Conservation (phyloP, 2,888 invertebrate species). For the Lysandra coridon region DNA sequence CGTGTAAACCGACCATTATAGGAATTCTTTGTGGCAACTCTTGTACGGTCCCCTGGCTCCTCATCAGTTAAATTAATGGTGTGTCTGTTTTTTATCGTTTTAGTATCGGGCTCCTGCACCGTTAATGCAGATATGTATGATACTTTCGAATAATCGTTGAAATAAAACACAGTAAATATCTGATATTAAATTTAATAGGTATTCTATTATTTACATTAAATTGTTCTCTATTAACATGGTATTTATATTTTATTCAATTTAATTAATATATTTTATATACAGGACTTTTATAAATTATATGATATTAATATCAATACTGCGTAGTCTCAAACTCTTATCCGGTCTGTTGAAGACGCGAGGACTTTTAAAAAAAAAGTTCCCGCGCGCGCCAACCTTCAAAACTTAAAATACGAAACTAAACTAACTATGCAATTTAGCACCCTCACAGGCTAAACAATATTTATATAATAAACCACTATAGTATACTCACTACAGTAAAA, state of each 20-base stretch:
- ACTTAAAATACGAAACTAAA: conserved; percentile 57
- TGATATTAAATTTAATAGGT: conserved; percentile 81
- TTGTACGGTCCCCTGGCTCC: too few species aligned
- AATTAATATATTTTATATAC: conserved; percentile 76
- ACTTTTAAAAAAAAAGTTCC: conserved; percentile 39
- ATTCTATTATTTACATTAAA: conserved; percentile 81
- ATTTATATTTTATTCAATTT: conserved; percentile 77
- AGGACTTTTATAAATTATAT: conserved; percentile 78
- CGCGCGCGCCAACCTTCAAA: conserved; percentile 47
- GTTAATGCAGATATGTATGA: too few species aligned
- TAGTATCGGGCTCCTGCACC: too few species aligned
- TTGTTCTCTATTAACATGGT: conserved; percentile 80
- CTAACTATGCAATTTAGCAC: conserved; percentile 68
- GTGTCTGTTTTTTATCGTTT: too few species aligned
- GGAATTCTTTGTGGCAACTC: too few species aligned
- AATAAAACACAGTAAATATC: conserved; percentile 67
- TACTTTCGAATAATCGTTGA: conserved; percentile 16
- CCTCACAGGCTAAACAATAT: conserved; percentile 64
- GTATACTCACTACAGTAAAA: conserved; percentile 45
- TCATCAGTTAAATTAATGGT: too few species aligned
- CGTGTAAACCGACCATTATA: conserved; percentile 37
- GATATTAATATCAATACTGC: conserved; percentile 78
- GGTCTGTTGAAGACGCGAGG: conserved; percentile 43
- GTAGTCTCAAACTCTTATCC: conserved; percentile 66
- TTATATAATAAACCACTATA: conserved; percentile 42